These are phyloP conservation scores for Euproctis similis DNA, from an alignment of 2,888 invertebrate species.

Conservation along the genomic window DNA sequence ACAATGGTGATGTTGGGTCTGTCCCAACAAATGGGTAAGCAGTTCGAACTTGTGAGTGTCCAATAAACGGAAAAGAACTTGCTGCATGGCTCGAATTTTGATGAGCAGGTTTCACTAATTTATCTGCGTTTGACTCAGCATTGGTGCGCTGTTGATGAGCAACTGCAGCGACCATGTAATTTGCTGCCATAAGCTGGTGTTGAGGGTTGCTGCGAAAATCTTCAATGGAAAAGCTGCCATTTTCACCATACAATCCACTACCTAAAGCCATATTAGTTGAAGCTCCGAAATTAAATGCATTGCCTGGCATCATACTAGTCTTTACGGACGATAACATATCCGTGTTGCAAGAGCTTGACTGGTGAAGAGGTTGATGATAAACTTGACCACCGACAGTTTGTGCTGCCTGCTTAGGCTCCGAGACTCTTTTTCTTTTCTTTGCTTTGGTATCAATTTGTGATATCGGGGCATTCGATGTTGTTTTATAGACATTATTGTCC, in stretches of 20 bases:
- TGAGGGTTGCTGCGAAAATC: constrained; percentile 79
- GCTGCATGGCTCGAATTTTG: constrained; percentile 56
- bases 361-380: no score
- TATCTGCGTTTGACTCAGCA: constrained; percentile 48
- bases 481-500: constrained; percentile 54
- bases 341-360: constrained; percentile 77
- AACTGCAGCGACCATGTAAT: constrained; percentile 68
- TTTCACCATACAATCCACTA: constrained; percentile 77
- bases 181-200: constrained; percentile 76
- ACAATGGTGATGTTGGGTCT: constrained; percentile 79
- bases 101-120: constrained; percentile 64
- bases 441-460: constrained; percentile 44
- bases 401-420: constrained; percentile 40
- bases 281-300: constrained; percentile 89
- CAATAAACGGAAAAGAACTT: constrained; percentile 77
- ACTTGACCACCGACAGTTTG: constrained; percentile 52
- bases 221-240: constrained; percentile 79
- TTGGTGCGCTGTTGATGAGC: constrained; percentile 61
- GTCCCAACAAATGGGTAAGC: constrained; percentile 78
- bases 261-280: constrained; percentile 76
- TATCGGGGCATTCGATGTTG: constrained; percentile 24
- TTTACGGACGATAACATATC: constrained; percentile 59
- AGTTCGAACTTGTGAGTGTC: constrained; percentile 75
- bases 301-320: constrained; percentile 83
- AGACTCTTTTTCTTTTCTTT: constrained; percentile 56